Conservation (phyloP, 2,113 vertebrate species). For the Misgurnus mizolepis region DNA sequence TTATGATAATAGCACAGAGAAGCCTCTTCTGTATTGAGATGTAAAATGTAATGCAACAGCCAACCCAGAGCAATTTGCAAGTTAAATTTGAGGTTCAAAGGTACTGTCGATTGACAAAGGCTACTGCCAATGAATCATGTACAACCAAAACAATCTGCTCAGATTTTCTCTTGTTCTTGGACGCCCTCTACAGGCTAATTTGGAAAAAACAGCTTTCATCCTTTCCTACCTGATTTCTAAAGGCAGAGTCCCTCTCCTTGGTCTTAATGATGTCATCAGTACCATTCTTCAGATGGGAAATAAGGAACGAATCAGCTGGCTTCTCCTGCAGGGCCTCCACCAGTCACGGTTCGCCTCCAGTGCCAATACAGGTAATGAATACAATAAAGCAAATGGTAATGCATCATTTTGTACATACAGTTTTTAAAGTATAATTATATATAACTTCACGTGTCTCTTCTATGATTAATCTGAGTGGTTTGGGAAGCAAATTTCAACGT, state of each 20-base stretch:
- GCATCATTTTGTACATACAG: too few species aligned
- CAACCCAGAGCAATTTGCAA: conserved; percentile 9
- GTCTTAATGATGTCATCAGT: conserved; percentile 78
- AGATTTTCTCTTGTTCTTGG: conserved; percentile 33
- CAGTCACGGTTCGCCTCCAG: conserved; percentile 81
- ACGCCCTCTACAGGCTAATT: conserved; percentile 71
- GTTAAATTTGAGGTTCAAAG: neutral
- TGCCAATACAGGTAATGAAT: conserved; percentile 80
- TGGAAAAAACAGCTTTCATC: conserved; percentile 83
- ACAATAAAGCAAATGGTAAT: neutral
- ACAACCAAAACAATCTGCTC: conserved; percentile 15
- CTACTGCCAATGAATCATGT: neutral
- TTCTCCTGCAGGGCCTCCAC: conserved; percentile 84
- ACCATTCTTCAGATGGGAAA: conserved; percentile 67
- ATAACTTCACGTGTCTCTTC: too few species aligned
- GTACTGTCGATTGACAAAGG: neutral
- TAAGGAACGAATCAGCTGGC: conserved; percentile 76
- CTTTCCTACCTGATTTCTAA: conserved; percentile 83
- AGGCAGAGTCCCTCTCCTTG: conserved; percentile 83
- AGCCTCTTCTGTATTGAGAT: neutral
- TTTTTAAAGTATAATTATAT: too few species aligned
- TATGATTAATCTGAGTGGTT: too few species aligned
- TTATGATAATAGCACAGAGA: neutral
- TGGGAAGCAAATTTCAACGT: too few species aligned
- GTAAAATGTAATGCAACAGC: neutral